Evolutionary conservation across 2,113 vertebrate species (phyloP).

Genomic region (Myocastor coypus): DNA sequence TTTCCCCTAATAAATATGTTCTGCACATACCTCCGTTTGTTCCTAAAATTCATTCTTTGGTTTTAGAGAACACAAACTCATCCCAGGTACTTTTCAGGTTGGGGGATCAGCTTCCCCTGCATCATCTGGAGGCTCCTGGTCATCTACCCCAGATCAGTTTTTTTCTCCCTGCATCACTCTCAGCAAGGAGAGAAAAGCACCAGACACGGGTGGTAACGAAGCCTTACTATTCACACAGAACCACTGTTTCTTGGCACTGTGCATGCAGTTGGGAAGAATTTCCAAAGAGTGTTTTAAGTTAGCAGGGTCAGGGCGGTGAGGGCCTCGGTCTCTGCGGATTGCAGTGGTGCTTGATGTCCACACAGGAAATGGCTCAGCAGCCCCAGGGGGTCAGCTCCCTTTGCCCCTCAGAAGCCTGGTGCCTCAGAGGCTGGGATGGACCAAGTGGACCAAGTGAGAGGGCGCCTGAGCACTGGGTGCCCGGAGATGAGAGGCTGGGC

Average conservation of each 20-base stretch:
- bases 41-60: too few species aligned
- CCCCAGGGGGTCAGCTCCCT: neutral
- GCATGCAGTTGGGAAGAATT: conserved; percentile 61
- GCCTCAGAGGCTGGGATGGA: neutral
- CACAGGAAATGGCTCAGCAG: neutral
- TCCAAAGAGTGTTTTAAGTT: conserved; percentile 78
- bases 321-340: neutral
- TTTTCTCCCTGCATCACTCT: too few species aligned
- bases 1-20: too few species aligned
- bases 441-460: neutral
- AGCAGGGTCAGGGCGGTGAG: conserved; percentile 68
- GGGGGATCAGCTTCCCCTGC: too few species aligned
- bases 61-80: too few species aligned
- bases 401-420: neutral
- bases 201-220: conserved; percentile 42
- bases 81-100: too few species aligned
- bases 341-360: neutral
- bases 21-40: too few species aligned
- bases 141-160: too few species aligned
- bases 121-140: too few species aligned
- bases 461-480: neutral
- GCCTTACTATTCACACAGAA: conserved; percentile 73
- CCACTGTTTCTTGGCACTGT: conserved; percentile 70
- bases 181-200: too few species aligned
- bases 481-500: neutral